Evolutionary conservation across 2,888 invertebrate genomes (phyloP).

Genomic region (Scaptomyza parva): DNA sequence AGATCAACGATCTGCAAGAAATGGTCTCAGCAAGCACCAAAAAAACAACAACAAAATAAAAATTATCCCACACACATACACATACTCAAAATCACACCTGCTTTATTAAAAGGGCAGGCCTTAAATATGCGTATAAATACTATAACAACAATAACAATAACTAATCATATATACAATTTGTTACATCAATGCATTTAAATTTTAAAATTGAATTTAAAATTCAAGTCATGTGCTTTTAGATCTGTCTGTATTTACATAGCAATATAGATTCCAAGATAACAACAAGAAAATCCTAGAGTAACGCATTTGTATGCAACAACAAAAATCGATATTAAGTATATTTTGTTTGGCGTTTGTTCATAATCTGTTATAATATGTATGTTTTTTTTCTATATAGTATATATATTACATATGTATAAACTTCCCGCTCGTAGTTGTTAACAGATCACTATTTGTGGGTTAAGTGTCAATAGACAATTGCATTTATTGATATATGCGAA

Average conservation of each 20-base stretch:
- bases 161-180: slow-evolving; percentile 47
- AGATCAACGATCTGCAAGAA: slow-evolving; percentile 11
- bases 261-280: slow-evolving; percentile 30
- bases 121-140: slow-evolving; percentile 13
- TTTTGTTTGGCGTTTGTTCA: slow-evolving; percentile 36
- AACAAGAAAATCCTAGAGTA: slow-evolving; percentile 7
- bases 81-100: slow-evolving; percentile 10
- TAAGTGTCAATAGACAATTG: slow-evolving; percentile 22
- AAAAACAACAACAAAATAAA: too few species aligned
- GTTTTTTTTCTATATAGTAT: slow-evolving; percentile 25
- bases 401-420: slow-evolving; percentile 10
- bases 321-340: slow-evolving; percentile 31
- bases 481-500: slow-evolving; percentile 40
- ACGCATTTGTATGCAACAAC: slow-evolving; percentile 18
- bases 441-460: slow-evolving; percentile 1
- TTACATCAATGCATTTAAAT: slow-evolving; percentile 72
- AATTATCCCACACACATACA: background rate
- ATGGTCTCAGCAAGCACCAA: slow-evolving; percentile 60
- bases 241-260: slow-evolving; percentile 57
- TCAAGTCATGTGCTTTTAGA: slow-evolving; percentile 70
- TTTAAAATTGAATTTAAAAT: slow-evolving; percentile 69
- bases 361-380: slow-evolving; percentile 29
- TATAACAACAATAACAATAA: slow-evolving; percentile 12
- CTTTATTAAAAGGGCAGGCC: slow-evolving; percentile 9
- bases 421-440: slow-evolving; percentile 17